These are phyloP conservation scores for Thecocarcelia acutangulata DNA, from an alignment of 2,888 invertebrate species.

Conservation along the genomic window DNA sequence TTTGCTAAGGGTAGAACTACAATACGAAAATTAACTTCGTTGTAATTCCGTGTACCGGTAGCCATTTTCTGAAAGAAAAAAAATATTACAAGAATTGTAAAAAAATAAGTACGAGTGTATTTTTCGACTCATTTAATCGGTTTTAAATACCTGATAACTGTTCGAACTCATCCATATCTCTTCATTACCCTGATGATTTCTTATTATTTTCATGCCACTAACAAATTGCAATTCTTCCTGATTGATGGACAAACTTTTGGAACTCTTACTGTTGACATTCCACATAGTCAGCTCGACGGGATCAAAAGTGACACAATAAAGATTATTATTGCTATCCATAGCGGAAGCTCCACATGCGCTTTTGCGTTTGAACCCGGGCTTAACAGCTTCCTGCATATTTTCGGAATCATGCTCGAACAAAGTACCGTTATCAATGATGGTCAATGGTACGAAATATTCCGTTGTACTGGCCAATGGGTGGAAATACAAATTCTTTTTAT, in stretches of 20 bases:
- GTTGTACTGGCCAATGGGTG: conserved; percentile 85
- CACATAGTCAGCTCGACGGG: conserved; percentile 88
- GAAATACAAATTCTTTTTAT: conserved; percentile 82
- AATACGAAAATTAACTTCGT: conserved; percentile 78
- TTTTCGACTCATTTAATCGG: too few species aligned
- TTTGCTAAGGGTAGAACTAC: conserved; percentile 73
- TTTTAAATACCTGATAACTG: conserved; percentile 85
- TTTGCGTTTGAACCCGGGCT: conserved; percentile 83
- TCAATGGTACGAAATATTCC: conserved; percentile 84
- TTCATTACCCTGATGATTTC: conserved; percentile 83
- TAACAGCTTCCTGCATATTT: conserved; percentile 82
- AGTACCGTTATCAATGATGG: conserved; percentile 83
- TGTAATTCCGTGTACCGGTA: conserved; percentile 83
- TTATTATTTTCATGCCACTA: conserved; percentile 88
- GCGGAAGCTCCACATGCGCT: conserved; percentile 88
- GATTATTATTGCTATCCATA: conserved; percentile 81
- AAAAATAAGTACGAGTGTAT: too few species aligned
- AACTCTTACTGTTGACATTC: conserved; percentile 84
- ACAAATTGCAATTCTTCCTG: conserved; percentile 86
- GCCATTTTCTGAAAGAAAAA: conserved; percentile 82
- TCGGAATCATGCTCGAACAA: conserved; percentile 80
- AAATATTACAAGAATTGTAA: background rate
- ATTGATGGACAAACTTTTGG: conserved; percentile 84
- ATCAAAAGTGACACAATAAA: conserved; percentile 85
- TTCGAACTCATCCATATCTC: conserved; percentile 87